phyloP scores from a whole-genome alignment of 2,888 invertebrate species.

The Tortricodes alternella region DNA sequence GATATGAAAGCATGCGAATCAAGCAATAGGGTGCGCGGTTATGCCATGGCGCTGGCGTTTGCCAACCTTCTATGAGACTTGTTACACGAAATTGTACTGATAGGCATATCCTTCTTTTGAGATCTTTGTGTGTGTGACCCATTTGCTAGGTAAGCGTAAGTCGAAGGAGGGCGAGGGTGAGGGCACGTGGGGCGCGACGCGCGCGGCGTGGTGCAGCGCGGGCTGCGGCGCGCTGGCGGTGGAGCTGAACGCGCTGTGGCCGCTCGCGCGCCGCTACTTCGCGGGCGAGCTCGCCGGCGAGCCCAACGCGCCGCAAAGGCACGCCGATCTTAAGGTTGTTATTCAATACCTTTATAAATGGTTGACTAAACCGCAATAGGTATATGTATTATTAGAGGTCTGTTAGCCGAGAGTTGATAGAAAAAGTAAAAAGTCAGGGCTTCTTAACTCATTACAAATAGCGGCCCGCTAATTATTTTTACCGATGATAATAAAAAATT shows the following conservation, averaged over 20 bases:
- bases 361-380: background rate
- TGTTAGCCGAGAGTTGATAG: too few species aligned
- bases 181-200: slow-evolving; percentile 53
- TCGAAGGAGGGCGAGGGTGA: slow-evolving; percentile 46
- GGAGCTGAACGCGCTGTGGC: slow-evolving; percentile 95
- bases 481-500: too few species aligned
- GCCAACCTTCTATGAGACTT: too few species aligned
- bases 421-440: too few species aligned
- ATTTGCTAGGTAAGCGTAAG: slow-evolving; percentile 50
- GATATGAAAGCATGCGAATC: too few species aligned
- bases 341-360: too few species aligned
- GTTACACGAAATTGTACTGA: too few species aligned
- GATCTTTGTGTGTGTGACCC: background rate
- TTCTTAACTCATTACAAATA: too few species aligned
- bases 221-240: slow-evolving; percentile 67
- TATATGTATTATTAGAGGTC: background rate
- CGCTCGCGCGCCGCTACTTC: slow-evolving; percentile 97
- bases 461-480: too few species aligned
- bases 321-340: slow-evolving; percentile 91
- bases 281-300: slow-evolving; percentile 90
- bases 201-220: slow-evolving; percentile 68
- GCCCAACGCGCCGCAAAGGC: slow-evolving; percentile 87
- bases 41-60: too few species aligned
- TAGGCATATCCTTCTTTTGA: too few species aligned
- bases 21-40: too few species aligned